A percentile compares a stretch with the other conserved stretches of the same genome.
Evolutionary conservation across 2,888 invertebrate genomes (phyloP).

Genomic region (Aphelenchoides bicaudatus): DNA sequence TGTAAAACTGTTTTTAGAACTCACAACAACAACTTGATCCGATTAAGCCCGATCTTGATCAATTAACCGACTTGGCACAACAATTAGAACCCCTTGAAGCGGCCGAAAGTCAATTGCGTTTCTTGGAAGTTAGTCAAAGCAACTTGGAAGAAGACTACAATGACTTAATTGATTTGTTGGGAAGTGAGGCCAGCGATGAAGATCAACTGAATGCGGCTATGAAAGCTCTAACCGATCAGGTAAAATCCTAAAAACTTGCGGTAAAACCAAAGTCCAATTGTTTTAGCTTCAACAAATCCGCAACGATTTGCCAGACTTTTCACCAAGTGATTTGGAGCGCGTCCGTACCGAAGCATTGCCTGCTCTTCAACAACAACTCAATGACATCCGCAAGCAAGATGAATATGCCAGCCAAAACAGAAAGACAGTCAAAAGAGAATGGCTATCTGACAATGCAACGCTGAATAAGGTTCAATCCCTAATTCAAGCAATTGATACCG

Average conservation of each 20-base stretch:
- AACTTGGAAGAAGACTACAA: conserved; percentile 20
- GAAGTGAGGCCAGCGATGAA: conserved; percentile 19
- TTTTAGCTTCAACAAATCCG: neutral
- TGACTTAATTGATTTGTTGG: conserved; percentile 16
- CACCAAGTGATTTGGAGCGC: neutral
- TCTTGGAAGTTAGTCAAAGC: conserved; percentile 21
- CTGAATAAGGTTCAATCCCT: neutral
- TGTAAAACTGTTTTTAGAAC: neutral
- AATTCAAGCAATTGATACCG: neutral
- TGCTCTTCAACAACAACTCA: neutral
- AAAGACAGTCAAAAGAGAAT: neutral
- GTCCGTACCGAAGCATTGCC: neutral
- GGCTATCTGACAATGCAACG: neutral
- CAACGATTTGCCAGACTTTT: neutral
- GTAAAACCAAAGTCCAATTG: neutral
- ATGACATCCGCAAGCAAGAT: neutral
- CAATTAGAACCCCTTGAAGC: conserved; percentile 19
- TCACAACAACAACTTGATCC: neutral
- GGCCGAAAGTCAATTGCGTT: conserved; percentile 18
- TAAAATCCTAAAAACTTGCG: no score
- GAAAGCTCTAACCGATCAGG: neutral
- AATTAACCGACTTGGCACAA: conserved; percentile 8
- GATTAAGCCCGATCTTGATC: neutral
- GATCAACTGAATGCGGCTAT: conserved; percentile 16
- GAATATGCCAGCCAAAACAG: conserved; percentile 1